Evolutionary conservation across 2,113 vertebrate species (phyloP), one percentile per base, ranked within the genome.

Genomic region (Jaculus jaculus): DNA sequence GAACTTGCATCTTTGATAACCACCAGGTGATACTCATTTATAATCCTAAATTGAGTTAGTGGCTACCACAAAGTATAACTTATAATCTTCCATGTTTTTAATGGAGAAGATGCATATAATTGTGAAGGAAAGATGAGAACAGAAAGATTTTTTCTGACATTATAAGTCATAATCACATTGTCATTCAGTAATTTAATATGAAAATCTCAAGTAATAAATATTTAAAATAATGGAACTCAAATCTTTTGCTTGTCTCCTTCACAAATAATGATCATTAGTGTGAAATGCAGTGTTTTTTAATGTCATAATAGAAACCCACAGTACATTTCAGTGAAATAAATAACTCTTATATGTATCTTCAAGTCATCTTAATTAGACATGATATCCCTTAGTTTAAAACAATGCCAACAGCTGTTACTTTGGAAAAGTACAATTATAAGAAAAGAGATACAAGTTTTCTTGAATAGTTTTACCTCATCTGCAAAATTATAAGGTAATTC

Each of bases 301-400:
- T 0, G 0, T 69, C 30, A 21, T 61, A 54, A 30, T 60, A 91
- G 77, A 93, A 30, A 95, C 1, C 17, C 77, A 84, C 60, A 94
- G 39, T 37, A 95, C 3, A 93, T 37, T 71, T 88, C 39, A 60
- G 32, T 84, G 58, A 91, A 54, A 94, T 69, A 94, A 96, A 93
- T 93, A 51, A 86, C 51, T 30, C 0, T 12, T 21, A 1, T 60
- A 74, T 95, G 17, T 95, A 32, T 69, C 72, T 86, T 10, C 47
- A 84, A 94, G 58, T 84, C 58, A 96, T 90, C 96, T 87, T 93
- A 94, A 96, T 91, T 94, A 93, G 30, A 71, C 37, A 75, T 34
- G 2, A 91, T 66, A 66, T 90, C 21, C 75, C n/a, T 2, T 78
- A 71, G 30, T 92, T 95, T 84, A 89, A 95, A 93, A 74, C 95